Evolutionary conservation across 1,140 invertebrate species (phyloP).

Genomic region (Tetramorium parvispinum): DNA sequence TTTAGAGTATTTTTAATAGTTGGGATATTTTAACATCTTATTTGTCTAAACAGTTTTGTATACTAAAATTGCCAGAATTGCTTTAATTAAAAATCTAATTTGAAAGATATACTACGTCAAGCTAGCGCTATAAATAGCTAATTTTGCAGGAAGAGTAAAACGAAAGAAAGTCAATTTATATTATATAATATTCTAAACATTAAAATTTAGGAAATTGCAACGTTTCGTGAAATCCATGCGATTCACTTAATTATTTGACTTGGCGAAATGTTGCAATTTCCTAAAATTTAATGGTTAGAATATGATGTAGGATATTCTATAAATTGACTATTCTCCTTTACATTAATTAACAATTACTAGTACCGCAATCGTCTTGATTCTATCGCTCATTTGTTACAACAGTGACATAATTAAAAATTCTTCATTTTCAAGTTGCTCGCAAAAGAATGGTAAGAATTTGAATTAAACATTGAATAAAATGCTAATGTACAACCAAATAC

Average conservation of each 20-base stretch:
- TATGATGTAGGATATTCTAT: not conserved
- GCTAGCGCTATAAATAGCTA: not conserved
- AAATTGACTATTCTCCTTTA: not conserved
- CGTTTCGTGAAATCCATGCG: not conserved
- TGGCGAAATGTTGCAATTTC: not conserved
- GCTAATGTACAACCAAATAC: too few relatives aligned
- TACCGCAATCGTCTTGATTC: not conserved
- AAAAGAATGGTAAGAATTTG: too few relatives aligned
- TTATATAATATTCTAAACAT: slow-evolving; percentile 1
- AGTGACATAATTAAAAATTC: too few relatives aligned
- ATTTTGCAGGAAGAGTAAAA: not conserved
- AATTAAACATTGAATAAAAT: too few relatives aligned
- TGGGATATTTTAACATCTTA: not conserved
- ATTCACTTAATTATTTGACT: not conserved
- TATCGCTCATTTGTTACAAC: not conserved
- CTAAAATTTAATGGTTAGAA: not conserved
- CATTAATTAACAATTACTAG: not conserved
- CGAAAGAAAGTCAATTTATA: not conserved
- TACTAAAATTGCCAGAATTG: not conserved
- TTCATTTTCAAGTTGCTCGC: too few relatives aligned
- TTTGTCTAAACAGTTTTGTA: not conserved
- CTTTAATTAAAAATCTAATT: not conserved
- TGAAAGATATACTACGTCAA: not conserved
- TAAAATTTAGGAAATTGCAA: not conserved
- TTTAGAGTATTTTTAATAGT: too few relatives aligned